Evolutionary conservation across 2,797 vertebrate genomes (phyloP).

Genomic region (Siniperca undulata): DNA sequence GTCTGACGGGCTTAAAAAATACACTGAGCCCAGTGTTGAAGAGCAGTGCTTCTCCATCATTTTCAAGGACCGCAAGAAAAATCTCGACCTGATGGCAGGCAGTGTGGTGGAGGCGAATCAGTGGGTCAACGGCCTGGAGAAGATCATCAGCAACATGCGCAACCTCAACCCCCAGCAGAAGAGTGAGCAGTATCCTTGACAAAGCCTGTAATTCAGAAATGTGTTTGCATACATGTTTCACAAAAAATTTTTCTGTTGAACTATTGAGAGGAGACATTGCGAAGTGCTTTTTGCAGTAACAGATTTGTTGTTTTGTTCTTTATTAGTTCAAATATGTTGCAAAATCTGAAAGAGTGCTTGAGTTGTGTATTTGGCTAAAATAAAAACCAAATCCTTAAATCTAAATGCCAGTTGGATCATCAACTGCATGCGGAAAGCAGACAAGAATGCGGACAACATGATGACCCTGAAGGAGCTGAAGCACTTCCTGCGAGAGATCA

Average conservation of each 20-base stretch:
- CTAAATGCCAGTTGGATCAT: conserved; percentile 91
- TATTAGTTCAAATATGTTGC: neutral
- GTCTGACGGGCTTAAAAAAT: conserved; percentile 93
- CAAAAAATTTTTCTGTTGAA: too few relatives aligned
- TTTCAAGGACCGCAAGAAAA: conserved; percentile 92
- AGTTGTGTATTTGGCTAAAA: neutral
- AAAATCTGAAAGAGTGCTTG: neutral
- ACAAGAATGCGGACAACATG: conserved; percentile 95
- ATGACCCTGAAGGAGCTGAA: conserved; percentile 96
- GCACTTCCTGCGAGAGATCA: conserved; percentile 92
- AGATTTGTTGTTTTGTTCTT: neutral
- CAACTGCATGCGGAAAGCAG: conserved; percentile 93
- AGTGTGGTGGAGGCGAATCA: conserved; percentile 81
- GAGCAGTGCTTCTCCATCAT: conserved; percentile 94
- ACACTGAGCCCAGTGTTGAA: conserved; percentile 83
- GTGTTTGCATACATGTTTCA: neutral
- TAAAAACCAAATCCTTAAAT: conserved; percentile 85
- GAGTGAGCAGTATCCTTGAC: conserved; percentile 96
- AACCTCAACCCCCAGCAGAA: conserved; percentile 91
- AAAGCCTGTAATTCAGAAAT: neutral
- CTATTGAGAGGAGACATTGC: neutral
- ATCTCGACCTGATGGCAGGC: conserved; percentile 91
- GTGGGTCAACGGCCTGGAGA: conserved; percentile 90
- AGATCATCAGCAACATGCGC: conserved; percentile 88
- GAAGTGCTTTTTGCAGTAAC: neutral